phyloP scores from a whole-genome alignment of 64 coral and sea anemone species.

The Exaiptasia diaphana region DNA sequence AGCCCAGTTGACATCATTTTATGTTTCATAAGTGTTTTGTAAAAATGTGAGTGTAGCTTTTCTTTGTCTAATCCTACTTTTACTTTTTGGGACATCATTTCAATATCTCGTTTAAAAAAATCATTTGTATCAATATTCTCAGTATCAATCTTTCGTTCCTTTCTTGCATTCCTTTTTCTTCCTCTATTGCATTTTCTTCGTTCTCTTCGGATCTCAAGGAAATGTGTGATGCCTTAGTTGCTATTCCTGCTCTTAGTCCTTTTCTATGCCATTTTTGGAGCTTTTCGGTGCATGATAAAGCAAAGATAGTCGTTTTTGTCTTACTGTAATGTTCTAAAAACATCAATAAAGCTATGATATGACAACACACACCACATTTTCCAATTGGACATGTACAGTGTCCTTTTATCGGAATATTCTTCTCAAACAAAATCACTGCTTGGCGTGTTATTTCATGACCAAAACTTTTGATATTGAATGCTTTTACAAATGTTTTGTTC shows the following conservation, averaged over 20 bases:
- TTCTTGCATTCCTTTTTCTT: neutral
- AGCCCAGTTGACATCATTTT: conserved; percentile 9
- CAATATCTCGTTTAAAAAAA: neutral
- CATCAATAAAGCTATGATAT: neutral
- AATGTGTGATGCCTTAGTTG: conserved; percentile 5
- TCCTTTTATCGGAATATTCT: too few species aligned
- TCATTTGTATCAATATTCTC: neutral
- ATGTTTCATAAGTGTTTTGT: conserved; percentile 27
- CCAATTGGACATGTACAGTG: too few species aligned
- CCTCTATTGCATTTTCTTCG: neutral
- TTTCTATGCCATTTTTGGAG: conserved; percentile 8
- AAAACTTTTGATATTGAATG: too few species aligned
- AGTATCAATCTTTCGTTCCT: neutral
- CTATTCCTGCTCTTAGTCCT: neutral
- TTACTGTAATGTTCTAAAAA: conserved; percentile 4
- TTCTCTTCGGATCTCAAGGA: neutral
- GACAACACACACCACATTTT: too few species aligned
- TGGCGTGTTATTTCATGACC: too few species aligned
- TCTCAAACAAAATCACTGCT: too few species aligned
- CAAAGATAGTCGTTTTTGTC: neutral
- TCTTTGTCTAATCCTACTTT: neutral
- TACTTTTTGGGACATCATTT: neutral
- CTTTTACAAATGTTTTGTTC: too few species aligned
- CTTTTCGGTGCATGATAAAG: neutral
- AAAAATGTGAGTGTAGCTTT: neutral